Conservation (phyloP, 1,140 invertebrate genomes). For the Lasaia peninsularis region DNA sequence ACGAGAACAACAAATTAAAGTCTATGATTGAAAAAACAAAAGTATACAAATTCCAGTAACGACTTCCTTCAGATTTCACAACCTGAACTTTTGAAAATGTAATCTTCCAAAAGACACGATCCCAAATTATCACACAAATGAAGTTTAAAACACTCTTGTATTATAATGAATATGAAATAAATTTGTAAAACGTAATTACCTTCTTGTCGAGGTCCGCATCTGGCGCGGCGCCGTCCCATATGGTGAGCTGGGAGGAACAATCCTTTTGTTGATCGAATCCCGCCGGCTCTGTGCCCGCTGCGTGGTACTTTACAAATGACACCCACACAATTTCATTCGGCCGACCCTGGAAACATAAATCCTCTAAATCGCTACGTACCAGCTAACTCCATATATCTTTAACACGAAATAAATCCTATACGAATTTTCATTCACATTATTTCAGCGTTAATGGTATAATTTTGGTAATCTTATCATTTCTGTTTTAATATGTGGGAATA, state of each 20-base stretch:
- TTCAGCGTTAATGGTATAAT: slow-evolving; percentile 9
- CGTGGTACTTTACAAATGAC: slow-evolving; percentile 89
- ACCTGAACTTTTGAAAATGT: too few relatives aligned
- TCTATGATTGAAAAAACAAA: too few relatives aligned
- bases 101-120: not conserved
- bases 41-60: too few relatives aligned
- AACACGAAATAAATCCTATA: not conserved
- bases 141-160: not conserved
- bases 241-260: slow-evolving; percentile 84
- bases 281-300: slow-evolving; percentile 80
- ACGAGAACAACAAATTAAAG: too few relatives aligned
- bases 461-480: slow-evolving; percentile 6
- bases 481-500: not conserved
- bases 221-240: slow-evolving; percentile 83
- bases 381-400: slow-evolving; percentile 5
- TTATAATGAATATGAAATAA: slow-evolving; percentile 2
- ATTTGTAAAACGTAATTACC: slow-evolving; percentile 35
- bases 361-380: slow-evolving; percentile 12
- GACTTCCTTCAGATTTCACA: too few relatives aligned
- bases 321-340: slow-evolving; percentile 89
- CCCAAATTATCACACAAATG: not conserved
- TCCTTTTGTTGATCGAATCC: slow-evolving; percentile 82
- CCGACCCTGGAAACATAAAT: slow-evolving; percentile 76
- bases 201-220: slow-evolving; percentile 69
- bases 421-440: slow-evolving; percentile 4